A percentile compares a stretch with the other conserved stretches of the same genome.
Conservation (phyloP, 2,888 invertebrate genomes). For the Eurytoma adleriae region DNA sequence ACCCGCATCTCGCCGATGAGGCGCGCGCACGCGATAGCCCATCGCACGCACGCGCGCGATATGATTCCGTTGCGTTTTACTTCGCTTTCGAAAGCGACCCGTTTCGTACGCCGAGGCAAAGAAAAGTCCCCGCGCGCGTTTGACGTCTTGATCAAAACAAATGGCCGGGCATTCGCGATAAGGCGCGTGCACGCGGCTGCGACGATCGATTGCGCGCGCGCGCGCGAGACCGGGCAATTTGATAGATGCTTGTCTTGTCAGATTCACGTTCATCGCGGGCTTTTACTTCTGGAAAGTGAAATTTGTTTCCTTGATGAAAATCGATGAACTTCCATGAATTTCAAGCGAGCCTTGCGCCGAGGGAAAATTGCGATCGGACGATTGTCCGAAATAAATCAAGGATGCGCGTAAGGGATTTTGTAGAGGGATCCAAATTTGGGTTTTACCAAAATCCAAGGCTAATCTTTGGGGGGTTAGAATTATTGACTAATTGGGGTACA, state of each 20-base stretch:
- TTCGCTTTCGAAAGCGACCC: conserved; percentile 14
- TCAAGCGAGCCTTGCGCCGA: no score
- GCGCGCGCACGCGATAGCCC: neutral
- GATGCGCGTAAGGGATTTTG: no score
- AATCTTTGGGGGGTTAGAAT: no score
- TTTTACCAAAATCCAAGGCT: no score
- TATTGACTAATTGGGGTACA: no score
- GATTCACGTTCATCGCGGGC: neutral
- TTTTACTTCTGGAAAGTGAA: conserved; percentile 18
- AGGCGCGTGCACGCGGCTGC: neutral
- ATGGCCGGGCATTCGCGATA: neutral
- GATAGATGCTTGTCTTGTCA: neutral
- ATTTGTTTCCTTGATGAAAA: conserved; percentile 14
- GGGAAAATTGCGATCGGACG: no score
- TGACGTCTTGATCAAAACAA: conserved; percentile 32
- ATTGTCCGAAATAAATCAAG: no score
- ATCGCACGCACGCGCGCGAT: conserved; percentile 20
- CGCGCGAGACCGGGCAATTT: neutral
- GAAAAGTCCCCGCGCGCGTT: neutral
- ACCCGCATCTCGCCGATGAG: conserved; percentile 9
- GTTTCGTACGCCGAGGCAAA: neutral
- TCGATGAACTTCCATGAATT: neutral
- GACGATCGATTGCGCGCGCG: neutral
- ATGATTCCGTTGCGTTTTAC: conserved; percentile 15
- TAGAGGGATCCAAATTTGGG: no score